Evolutionary conservation across 2,797 vertebrate species (phyloP).

Genomic region (Smutsia temminckii): DNA sequence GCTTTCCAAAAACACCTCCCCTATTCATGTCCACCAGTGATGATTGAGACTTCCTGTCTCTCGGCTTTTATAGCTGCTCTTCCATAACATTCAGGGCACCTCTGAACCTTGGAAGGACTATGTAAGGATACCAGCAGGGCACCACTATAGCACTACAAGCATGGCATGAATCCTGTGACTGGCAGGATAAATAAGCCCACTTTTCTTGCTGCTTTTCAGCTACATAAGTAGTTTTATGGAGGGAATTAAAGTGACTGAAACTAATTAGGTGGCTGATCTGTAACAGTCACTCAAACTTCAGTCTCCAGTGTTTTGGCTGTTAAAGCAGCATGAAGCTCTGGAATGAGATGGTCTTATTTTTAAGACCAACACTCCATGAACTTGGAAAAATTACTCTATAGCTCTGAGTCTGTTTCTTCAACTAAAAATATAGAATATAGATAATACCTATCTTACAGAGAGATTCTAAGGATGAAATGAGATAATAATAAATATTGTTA

Average conservation of each 20-base stretch:
- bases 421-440: neutral
- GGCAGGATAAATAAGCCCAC: neutral
- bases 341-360: neutral
- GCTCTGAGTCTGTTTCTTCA: conserved; percentile 1
- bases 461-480: neutral
- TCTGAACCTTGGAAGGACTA: neutral
- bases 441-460: neutral
- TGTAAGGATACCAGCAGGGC: neutral
- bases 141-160: neutral
- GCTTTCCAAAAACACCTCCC: neutral
- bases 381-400: neutral
- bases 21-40: neutral
- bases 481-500: conserved; percentile 13
- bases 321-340: neutral
- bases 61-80: neutral
- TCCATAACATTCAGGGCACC: neutral
- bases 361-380: neutral
- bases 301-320: neutral
- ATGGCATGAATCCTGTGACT: neutral
- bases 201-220: neutral
- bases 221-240: neutral
- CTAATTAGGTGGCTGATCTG: neutral
- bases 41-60: neutral
- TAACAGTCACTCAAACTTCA: neutral
- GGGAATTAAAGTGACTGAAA: conserved; percentile 26